phyloP scores from a whole-genome alignment of 64 coral and sea anemone genomes.

The Actinia equina region DNA sequence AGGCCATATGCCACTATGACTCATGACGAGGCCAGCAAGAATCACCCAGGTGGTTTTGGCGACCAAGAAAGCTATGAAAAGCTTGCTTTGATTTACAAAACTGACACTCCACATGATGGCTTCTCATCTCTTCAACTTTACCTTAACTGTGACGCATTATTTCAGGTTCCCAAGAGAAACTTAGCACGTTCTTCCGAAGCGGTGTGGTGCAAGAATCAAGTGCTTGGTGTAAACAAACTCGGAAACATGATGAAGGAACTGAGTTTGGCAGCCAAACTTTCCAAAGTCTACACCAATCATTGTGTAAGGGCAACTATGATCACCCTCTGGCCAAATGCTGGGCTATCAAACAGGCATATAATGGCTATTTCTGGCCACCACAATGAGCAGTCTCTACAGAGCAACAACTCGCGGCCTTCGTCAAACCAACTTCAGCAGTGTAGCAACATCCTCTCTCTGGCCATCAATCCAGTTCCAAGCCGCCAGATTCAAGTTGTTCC shows the following conservation, averaged over 20 bases:
- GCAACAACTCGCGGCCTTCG: not conserved
- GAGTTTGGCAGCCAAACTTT: slow-evolving; percentile 13
- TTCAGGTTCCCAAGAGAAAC: slow-evolving; percentile 17
- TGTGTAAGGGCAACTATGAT: not conserved
- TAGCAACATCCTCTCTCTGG: not conserved
- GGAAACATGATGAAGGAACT: slow-evolving; percentile 30
- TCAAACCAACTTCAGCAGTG: not conserved
- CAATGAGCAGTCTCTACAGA: not conserved
- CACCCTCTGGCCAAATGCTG: slow-evolving; percentile 22
- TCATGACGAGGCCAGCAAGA: too few relatives aligned
- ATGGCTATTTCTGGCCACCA: slow-evolving; percentile 2
- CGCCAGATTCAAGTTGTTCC: too few relatives aligned
- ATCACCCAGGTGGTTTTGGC: too few relatives aligned
- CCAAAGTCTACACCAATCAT: slow-evolving; percentile 13
- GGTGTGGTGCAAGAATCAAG: slow-evolving; percentile 29
- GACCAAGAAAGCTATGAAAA: not conserved
- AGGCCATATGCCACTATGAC: not conserved
- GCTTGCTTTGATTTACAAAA: slow-evolving; percentile 5
- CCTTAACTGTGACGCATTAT: slow-evolving; percentile 16
- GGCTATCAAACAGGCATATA: not conserved
- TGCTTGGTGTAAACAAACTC: slow-evolving; percentile 24
- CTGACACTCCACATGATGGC: not conserved
- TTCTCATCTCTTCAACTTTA: slow-evolving; percentile 15
- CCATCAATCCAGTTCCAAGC: not conserved
- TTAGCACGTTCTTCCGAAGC: slow-evolving; percentile 15